Percentiles rank a stretch among this genome's conserved stretches.
phyloP scores from a whole-genome alignment of 2,888 invertebrate genomes.

The Apodemia zela region DNA sequence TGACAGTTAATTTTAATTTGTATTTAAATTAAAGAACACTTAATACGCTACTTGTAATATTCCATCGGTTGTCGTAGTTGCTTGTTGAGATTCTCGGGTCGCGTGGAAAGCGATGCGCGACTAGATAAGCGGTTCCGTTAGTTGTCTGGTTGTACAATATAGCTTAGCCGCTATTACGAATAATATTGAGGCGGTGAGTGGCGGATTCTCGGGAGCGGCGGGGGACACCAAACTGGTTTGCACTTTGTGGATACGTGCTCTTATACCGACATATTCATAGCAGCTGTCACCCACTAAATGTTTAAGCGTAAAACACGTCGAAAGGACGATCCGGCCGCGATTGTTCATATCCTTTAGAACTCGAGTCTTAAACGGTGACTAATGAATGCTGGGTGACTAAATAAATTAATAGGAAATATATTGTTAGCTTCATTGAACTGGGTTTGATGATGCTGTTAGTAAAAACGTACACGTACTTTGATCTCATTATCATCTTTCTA shows the following conservation, averaged over 20 bases:
- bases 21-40: no score
- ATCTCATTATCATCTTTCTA: no score
- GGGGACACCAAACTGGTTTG: conserved; percentile 63
- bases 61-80: conserved; percentile 41
- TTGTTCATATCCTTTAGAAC: conserved; percentile 22
- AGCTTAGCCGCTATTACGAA: conserved; percentile 57
- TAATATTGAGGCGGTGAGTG: conserved; percentile 34
- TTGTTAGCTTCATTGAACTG: conserved; percentile 10
- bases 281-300: conserved; percentile 43
- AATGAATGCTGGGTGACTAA: conserved; percentile 20
- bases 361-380: conserved; percentile 15
- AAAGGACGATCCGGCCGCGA: conserved; percentile 14
- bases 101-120: conserved; percentile 61
- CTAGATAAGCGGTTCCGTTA: conserved; percentile 73
- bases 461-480: no score
- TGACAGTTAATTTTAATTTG: no score
- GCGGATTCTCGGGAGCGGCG: conserved; percentile 38
- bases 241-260: conserved; percentile 43
- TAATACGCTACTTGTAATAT: not conserved
- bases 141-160: conserved; percentile 67
- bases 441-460: not conserved
- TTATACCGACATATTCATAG: conserved; percentile 36
- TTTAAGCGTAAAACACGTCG: conserved; percentile 14
- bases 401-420: conserved; percentile 22
- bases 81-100: conserved; percentile 45